Evolutionary conservation across 2,888 invertebrate species (phyloP).

Genomic region (Agrochola lota): DNA sequence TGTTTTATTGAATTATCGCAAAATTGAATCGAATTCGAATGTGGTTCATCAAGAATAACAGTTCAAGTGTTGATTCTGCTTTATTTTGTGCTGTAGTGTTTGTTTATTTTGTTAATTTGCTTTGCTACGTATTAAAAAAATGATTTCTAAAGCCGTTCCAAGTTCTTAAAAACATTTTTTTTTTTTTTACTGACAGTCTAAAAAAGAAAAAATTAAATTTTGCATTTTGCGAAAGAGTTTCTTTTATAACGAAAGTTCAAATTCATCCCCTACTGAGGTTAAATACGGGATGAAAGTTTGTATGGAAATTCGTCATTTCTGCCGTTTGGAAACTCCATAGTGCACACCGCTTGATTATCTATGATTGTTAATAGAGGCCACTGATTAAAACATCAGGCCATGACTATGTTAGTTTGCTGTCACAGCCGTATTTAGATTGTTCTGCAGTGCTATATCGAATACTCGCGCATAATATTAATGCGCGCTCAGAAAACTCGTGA

Average conservation of each 20-base stretch:
- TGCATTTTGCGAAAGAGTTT: neutral
- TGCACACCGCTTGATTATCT: neutral
- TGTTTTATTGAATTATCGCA: slow-evolving; percentile 50
- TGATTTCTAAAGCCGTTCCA: neutral
- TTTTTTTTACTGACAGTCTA: neutral
- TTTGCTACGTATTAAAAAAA: neutral
- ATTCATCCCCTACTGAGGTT: no score
- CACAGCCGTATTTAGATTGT: neutral
- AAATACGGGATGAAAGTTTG: neutral
- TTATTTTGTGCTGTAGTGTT: slow-evolving; percentile 11
- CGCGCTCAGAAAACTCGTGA: neutral
- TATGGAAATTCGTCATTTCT: neutral
- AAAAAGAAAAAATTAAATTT: neutral
- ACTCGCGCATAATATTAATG: neutral
- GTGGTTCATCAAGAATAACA: slow-evolving; percentile 24
- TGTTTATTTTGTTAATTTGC: slow-evolving; percentile 13
- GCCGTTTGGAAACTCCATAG: neutral
- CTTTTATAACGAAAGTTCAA: neutral
- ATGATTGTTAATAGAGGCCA: neutral
- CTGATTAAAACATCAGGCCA: neutral
- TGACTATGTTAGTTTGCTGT: slow-evolving; percentile 9
- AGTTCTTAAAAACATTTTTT: neutral
- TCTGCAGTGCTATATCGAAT: neutral
- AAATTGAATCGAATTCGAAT: slow-evolving; percentile 34
- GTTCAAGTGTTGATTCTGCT: slow-evolving; percentile 34